Conservation (phyloP, 92 coral and sea anemone species). For the Palythoa grandis region DNA sequence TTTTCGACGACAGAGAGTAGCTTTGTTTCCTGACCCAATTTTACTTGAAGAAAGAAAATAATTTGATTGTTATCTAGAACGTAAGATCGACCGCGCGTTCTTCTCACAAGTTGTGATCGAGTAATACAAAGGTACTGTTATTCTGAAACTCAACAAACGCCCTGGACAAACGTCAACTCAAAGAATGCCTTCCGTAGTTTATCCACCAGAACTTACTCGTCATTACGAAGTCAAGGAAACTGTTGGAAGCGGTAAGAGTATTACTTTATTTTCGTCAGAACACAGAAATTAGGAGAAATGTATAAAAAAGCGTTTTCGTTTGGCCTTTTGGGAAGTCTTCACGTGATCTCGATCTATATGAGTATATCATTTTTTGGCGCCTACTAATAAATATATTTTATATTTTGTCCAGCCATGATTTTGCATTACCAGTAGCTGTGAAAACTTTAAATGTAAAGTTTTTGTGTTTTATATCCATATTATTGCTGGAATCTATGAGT, state of each 20-base stretch:
- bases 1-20: no score
- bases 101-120: neutral
- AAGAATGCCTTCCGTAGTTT: constrained; percentile 89
- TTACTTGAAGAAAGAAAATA: neutral
- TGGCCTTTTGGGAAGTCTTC: neutral
- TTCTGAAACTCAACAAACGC: no score
- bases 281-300: neutral
- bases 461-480: no score
- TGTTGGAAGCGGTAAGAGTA: constrained; percentile 95
- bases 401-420: neutral
- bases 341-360: neutral
- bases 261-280: neutral
- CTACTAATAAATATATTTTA: neutral
- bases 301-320: neutral
- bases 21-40: neutral
- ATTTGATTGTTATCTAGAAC: neutral
- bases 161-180: no score
- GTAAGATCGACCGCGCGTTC: constrained; percentile 12
- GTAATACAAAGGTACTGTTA: neutral
- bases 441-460: neutral
- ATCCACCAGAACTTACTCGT: constrained; percentile 83
- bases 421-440: neutral
- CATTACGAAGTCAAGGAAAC: constrained; percentile 87
- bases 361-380: neutral
- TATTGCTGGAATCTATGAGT: no score